Base-by-base conservation (phyloP, 1,140 invertebrate genomes). In the Aleiodes sp. region DNA sequence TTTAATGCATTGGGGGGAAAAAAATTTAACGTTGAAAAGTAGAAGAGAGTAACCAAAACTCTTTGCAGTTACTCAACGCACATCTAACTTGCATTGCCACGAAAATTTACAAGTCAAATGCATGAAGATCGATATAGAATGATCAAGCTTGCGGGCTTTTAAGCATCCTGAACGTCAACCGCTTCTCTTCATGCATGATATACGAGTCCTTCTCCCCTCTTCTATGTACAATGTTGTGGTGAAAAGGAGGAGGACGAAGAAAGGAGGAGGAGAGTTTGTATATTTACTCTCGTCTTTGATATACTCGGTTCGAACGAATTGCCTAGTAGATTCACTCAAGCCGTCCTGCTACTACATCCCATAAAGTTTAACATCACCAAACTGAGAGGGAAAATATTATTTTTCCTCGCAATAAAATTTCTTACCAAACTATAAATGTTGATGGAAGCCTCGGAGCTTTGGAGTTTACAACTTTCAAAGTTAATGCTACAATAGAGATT, bases 21-120 rank as follows among this genome's bases (percentile, higher is more conserved):
- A 24, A 29, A 60, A 35, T 29, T 68, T 68, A 24, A 21, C 16
- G n/a, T 39, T 41, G 52, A 62, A 31, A 46, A 37, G n/a, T 10
- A 14, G 65, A 9, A 14, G 14, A 61, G 52, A 52, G 57, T 24
- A 57, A 41, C 24, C 52, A 65, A 65, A n/a, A 68, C 59, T 62
- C 39, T 68, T 68, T 68, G 33, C 41, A 37, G 39, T 46, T 52
- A 35, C 39, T 31, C 26, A 37, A 39, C 31, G 66, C 66, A 68
- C 46, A 68, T 68, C 59, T 62, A 68, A 68, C 57, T 68, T 21
- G 59, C 57, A 68, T 68, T 68, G 26, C 66, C 33, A 6, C 41
- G n/a, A n/a, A 33, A 68, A 68, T 68, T 68, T 68, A 68, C 57
- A 68, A 68, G 57, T 68, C 66, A 68, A 68, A 68, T 68, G 31